Percentiles rank a stretch among this genome's conserved stretches.
Conservation (phyloP, 1,140 invertebrate genomes). For the Babylonia areolata region DNA sequence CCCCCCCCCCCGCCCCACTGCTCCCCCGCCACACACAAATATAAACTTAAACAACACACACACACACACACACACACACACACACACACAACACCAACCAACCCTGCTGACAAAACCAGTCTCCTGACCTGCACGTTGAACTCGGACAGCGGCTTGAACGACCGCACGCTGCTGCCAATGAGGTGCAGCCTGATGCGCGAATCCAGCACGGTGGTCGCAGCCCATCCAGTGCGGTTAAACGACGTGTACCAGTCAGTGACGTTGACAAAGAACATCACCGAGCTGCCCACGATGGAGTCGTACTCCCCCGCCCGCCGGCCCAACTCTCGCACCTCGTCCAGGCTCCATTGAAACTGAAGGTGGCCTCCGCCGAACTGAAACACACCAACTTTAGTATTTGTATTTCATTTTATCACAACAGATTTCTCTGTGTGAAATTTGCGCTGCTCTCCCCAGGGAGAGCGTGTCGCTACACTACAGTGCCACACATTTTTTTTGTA, state of each 20-base stretch:
- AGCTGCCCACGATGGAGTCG: constrained; percentile 83
- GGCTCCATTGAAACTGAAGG: constrained; percentile 89
- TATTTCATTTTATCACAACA: too few relatives aligned
- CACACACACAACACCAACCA: too few relatives aligned
- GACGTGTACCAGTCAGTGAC: constrained; percentile 93
- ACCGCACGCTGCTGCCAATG: constrained; percentile 91
- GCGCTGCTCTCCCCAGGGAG: too few relatives aligned
- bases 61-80: too few relatives aligned
- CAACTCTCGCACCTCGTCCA: constrained; percentile 85
- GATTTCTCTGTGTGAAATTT: too few relatives aligned
- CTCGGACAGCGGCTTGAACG: constrained; percentile 95
- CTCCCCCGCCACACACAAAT: too few relatives aligned
- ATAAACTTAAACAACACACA: too few relatives aligned
- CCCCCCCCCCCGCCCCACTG: too few relatives aligned
- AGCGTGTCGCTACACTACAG: too few relatives aligned
- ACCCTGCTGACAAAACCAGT: not conserved
- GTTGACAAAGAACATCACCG: constrained; percentile 84
- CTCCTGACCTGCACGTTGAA: constrained; percentile 83
- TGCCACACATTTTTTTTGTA: too few relatives aligned
- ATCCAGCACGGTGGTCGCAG: constrained; percentile 90
- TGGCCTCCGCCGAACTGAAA: constrained; percentile 89
- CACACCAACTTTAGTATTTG: too few relatives aligned
- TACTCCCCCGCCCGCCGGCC: constrained; percentile 52
- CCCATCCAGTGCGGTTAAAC: constrained; percentile 88
- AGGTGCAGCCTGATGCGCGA: constrained; percentile 88